Percentiles rank a stretch among this genome's conserved stretches.
These are phyloP conservation scores for Tortrix viridana DNA, from an alignment of 2,888 invertebrate genomes.

Conservation along the genomic window DNA sequence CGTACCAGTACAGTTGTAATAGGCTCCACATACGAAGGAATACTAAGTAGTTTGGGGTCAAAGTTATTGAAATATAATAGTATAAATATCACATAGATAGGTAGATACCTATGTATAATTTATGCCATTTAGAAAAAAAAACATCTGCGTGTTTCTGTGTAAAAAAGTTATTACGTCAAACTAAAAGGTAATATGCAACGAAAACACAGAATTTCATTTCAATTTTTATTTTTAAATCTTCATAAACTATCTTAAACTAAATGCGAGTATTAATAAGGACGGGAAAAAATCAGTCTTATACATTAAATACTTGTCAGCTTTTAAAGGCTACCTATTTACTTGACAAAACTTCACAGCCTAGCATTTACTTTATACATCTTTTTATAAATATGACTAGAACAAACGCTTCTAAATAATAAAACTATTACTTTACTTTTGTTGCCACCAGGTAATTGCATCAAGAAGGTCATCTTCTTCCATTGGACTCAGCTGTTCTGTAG, in stretches of 20 bases:
- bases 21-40: too few species aligned
- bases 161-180: too few species aligned
- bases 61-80: too few species aligned
- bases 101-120: too few species aligned
- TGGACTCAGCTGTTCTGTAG: constrained; percentile 82
- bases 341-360: constrained; percentile 29
- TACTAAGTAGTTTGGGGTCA: too few species aligned
- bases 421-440: constrained; percentile 79
- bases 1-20: too few species aligned
- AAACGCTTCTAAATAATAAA: constrained; percentile 22
- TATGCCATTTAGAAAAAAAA: too few species aligned
- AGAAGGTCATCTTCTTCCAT: constrained; percentile 93
- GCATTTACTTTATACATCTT: constrained; percentile 19
- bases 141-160: too few species aligned
- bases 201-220: not conserved
- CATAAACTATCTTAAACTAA: not conserved
- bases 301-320: not conserved
- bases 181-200: not conserved
- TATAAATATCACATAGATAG: too few species aligned
- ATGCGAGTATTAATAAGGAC: constrained; percentile 1
- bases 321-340: constrained; percentile 19
- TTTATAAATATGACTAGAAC: constrained; percentile 57
- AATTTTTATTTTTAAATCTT: not conserved
- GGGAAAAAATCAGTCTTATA: constrained; percentile 19
- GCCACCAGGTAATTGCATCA: constrained; percentile 93